Evolutionary conservation across 2,797 vertebrate species (phyloP), one percentile per base, ranked within the genome.

Genomic region (Sorex maritimensis): DNA sequence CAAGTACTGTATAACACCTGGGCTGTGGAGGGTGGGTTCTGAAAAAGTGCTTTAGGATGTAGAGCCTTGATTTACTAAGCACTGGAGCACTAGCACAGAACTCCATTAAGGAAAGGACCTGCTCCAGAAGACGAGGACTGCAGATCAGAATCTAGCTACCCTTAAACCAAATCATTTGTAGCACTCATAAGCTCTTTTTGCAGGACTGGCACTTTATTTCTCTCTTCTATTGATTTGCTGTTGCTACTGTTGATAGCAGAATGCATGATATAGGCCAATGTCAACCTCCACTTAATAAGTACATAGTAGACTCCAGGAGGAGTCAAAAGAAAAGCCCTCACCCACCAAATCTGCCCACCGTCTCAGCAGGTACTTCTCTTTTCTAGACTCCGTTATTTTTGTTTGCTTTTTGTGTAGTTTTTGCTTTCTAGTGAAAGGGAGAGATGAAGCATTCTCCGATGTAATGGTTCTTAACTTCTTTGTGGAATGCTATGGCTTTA

Each of bases 21-120:
- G 24, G 4, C 21, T 55, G 86, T 94, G 84, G 83, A 55, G 30
- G 58, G 30, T 41, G 3, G 58, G 80, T 41, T 82, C 88, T 94
- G 75, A 88, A 94, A 85, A 87, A 95, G 69, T 41, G 13, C 58
- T 21, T 86, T 15, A 86, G 77, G 75, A 96, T 87, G 46, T 82
- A n/a, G 34, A 86, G 44, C 79, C 30, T 75, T 19, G 9, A 12
- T 71, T 94, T 85, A 41, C 15, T 68, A 38, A 69, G 52, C 86
- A 19, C 55, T 71, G 79, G 84, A 94, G 19, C n/a, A 6, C 13
- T 85, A 75, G 68, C 30, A 81, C 84, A 49, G 46, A 84, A 92
- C 28, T 41, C 38, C 17, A 28, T 80, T 1, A 0, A 67, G 11
- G 10, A n/a, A 80, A 46, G 81, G 65, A 84, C 38, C 15, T 8